Evolutionary conservation across 2,888 invertebrate genomes (phyloP), one percentile per base, ranked within the genome.

Genomic region (Temnothorax unifasciatus): DNA sequence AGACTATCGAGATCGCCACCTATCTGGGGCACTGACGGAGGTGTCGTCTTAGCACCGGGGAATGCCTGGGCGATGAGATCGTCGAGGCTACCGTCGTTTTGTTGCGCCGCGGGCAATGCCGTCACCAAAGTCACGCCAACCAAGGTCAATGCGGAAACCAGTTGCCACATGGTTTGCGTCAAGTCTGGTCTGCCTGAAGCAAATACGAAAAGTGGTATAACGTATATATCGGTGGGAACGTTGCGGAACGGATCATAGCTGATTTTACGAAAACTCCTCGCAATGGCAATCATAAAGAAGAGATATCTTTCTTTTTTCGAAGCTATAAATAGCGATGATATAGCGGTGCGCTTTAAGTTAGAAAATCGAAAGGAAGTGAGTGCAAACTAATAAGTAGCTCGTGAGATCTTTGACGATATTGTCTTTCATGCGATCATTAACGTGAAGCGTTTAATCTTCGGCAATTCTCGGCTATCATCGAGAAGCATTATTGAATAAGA

Each of bases 111-210:
- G 29, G 87, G 85, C 34, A 84, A 57, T 5, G 89, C 89, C 57
- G 74, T 47, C 13, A 71, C 44, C 29, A 71, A 89, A 61, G 75
- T 88, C 5, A 54, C 79, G 59, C 88, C 73, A 82, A 88, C 84
- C 38, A 92, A 41, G 21, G 93, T 97, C 97, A 95, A 99, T 98
- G 95, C 98, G 98, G 95, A 98, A 98, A 94, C 98, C 99, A 95
- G 98, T 98, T 95, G 74, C 85, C 86, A 73, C 90, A 87, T 90
- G 21, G 8, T 69, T 47, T 8, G 15, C 21, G 25, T 38, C 38
- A 59, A 61, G 59, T 11, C n/a, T 34, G 15, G 21, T 38, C 66
- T 54, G 34, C 47, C 29, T 75, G n/a, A 50, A 47, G 29, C 15
- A 54, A 9, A 13, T 11, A 15, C 5, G 15, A 61, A 15, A 34